Evolutionary conservation across 2,113 vertebrate genomes (phyloP).

Genomic region (Nyctereutes procyonoides): DNA sequence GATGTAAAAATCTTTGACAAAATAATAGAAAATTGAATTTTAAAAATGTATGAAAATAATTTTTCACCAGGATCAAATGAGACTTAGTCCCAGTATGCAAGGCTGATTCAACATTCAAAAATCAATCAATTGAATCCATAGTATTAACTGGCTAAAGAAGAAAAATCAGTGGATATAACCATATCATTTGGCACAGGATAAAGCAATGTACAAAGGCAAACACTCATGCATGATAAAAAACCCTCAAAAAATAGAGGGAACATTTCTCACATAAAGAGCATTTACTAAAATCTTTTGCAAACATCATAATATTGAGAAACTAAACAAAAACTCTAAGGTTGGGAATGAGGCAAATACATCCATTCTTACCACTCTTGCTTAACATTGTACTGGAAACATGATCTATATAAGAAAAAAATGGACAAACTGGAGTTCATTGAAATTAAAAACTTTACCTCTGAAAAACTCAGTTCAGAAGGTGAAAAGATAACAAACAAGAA

Average conservation of each 20-base stretch:
- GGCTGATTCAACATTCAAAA: background rate
- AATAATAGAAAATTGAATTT: background rate
- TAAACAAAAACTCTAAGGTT: background rate
- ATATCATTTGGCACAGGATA: background rate
- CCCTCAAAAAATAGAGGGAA: background rate
- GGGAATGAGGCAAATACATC: background rate
- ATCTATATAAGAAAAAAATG: background rate
- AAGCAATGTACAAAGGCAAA: background rate
- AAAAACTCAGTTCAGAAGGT: background rate
- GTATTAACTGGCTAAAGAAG: background rate
- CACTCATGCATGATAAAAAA: background rate
- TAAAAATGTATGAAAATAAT: background rate
- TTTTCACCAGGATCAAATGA: background rate
- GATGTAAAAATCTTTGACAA: background rate
- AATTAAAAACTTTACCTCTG: background rate
- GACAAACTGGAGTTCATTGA: background rate
- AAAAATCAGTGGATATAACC: background rate
- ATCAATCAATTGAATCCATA: background rate
- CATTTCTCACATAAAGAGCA: background rate
- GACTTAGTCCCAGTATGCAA: background rate
- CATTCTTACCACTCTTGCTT: background rate
- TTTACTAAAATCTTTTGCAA: background rate
- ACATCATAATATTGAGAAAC: background rate
- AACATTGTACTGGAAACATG: background rate
- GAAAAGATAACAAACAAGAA: background rate